A percentile compares a stretch with the other conserved stretches of the same genome.
phyloP scores from a whole-genome alignment of 2,888 invertebrate genomes.

The Coleophora deauratella region DNA sequence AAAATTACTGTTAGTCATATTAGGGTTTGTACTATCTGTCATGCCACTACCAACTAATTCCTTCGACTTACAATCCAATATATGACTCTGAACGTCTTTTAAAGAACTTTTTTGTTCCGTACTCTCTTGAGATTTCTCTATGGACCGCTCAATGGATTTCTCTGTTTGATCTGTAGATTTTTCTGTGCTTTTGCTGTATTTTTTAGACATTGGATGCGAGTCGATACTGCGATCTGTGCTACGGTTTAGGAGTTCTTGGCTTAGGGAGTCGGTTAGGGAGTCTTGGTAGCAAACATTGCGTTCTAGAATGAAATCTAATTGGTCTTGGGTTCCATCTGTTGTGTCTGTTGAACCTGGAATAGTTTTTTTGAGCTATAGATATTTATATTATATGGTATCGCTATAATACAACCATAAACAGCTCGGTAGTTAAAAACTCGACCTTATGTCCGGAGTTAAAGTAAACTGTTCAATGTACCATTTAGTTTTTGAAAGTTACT shows the following conservation, averaged over 20 bases:
- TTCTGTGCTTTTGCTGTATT: constrained; percentile 47
- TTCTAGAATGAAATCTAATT: constrained; percentile 61
- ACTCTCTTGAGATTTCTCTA: too few species aligned
- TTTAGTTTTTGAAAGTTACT: too few species aligned
- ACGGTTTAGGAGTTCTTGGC: constrained; percentile 56
- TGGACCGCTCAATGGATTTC: too few species aligned
- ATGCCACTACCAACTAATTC: constrained; percentile 48
- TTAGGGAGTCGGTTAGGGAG: constrained; percentile 58
- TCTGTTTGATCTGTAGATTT: too few species aligned
- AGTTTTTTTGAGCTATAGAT: too few species aligned
- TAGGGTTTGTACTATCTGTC: constrained; percentile 58
- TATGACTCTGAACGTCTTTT: constrained; percentile 52
- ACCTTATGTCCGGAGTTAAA: too few species aligned
- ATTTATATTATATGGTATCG: too few species aligned
- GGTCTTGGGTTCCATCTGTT: constrained; percentile 57
- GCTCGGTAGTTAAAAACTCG: too few species aligned
- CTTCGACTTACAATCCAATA: constrained; percentile 49
- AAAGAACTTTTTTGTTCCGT: constrained; percentile 51
- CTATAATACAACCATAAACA: too few species aligned
- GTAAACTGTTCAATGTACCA: too few species aligned
- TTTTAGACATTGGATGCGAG: constrained; percentile 36
- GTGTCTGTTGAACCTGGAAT: constrained; percentile 62
- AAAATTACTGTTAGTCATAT: constrained; percentile 62
- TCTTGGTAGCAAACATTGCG: constrained; percentile 68
- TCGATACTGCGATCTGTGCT: constrained; percentile 55